These are phyloP conservation scores for Lasius platythorax DNA, from an alignment of 2,888 invertebrate species.

Conservation along the genomic window DNA sequence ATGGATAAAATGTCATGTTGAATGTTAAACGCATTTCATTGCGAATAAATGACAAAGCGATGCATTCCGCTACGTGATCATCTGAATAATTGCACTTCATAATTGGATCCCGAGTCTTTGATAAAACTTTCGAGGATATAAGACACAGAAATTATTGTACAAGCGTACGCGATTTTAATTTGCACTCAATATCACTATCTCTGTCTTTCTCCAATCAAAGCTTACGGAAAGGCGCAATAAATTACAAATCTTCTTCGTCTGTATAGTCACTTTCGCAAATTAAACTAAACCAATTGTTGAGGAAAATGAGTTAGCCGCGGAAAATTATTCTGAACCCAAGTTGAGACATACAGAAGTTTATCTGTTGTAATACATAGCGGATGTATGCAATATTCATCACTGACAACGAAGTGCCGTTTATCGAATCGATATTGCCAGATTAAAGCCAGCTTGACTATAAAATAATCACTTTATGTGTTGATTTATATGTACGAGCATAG, in stretches of 20 bases:
- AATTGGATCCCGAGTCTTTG: not conserved
- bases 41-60: not conserved
- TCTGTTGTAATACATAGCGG: not conserved
- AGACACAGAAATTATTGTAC: constrained; percentile 2
- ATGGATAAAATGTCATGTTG: not conserved
- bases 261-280: constrained; percentile 17
- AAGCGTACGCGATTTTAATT: not conserved
- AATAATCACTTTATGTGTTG: not conserved
- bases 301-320: not conserved
- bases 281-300: not conserved
- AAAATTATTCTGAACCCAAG: not conserved
- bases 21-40: not conserved
- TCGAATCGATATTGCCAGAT: constrained; percentile 7
- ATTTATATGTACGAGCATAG: not conserved
- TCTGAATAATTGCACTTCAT: not conserved
- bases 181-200: not conserved
- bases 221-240: not conserved
- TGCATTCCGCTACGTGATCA: not conserved
- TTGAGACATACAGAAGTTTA: constrained; percentile 10
- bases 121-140: not conserved
- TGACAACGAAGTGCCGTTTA: not conserved
- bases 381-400: constrained; percentile 31
- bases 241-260: not conserved
- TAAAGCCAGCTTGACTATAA: not conserved
- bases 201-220: not conserved